Evolutionary conservation across 2,797 vertebrate genomes (phyloP).

Genomic region (Spheniscus humboldti): DNA sequence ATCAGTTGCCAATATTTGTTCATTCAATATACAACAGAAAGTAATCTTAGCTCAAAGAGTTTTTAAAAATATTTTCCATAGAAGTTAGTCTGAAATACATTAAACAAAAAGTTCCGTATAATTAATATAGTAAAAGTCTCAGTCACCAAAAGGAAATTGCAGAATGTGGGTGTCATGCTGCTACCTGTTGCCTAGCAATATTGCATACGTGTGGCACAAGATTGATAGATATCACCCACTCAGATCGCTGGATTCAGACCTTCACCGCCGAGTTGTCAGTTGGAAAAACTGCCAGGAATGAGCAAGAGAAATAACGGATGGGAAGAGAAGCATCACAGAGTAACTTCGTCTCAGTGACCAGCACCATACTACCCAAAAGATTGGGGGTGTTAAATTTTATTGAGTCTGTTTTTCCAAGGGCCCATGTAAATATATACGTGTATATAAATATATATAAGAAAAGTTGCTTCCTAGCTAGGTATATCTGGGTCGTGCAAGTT

Average conservation of each 20-base stretch:
- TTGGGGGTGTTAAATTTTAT: not conserved
- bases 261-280: not conserved
- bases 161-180: slow-evolving; percentile 61
- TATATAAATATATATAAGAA: not conserved
- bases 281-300: slow-evolving; percentile 23
- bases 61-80: slow-evolving; percentile 31
- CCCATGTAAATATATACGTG: not conserved
- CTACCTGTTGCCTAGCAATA: slow-evolving; percentile 71
- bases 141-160: slow-evolving; percentile 68
- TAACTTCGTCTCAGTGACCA: not conserved
- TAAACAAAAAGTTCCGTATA: slow-evolving; percentile 64
- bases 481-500: slow-evolving; percentile 6
- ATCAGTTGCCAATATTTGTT: slow-evolving; percentile 10
- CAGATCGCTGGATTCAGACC: slow-evolving; percentile 68
- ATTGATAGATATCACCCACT: slow-evolving; percentile 74
- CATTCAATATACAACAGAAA: slow-evolving; percentile 27
- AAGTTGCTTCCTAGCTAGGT: slow-evolving; percentile 11
- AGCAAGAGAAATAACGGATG: slow-evolving; percentile 23
- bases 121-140: slow-evolving; percentile 70
- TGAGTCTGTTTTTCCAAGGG: not conserved
- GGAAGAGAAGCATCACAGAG: not conserved
- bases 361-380: not conserved
- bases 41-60: slow-evolving; percentile 19
- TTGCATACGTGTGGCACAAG: slow-evolving; percentile 57
- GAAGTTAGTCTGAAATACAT: slow-evolving; percentile 34